These are phyloP conservation scores for Notamacropus eugenii DNA, from an alignment of 2,797 vertebrate genomes.

Conservation along the genomic window DNA sequence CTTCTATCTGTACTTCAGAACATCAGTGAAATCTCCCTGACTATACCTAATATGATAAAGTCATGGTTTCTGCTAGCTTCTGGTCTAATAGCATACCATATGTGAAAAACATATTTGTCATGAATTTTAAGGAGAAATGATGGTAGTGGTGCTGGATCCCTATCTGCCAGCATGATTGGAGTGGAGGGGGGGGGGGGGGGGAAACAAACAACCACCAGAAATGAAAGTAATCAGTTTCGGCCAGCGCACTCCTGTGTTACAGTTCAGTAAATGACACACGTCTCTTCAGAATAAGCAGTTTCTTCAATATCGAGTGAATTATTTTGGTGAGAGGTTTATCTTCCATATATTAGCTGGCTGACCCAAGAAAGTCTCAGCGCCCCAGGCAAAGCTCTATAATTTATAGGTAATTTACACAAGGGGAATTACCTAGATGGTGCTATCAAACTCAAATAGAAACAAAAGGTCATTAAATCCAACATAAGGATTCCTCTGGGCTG, in stretches of 20 bases:
- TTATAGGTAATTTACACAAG: not conserved
- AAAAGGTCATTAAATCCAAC: not conserved
- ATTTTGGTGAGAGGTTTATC: not conserved
- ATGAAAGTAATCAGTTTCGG: constrained; percentile 20
- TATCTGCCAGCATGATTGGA: not conserved
- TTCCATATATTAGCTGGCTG: not conserved
- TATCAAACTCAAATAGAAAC: not conserved
- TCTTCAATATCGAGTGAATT: not conserved
- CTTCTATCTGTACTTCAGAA: not conserved
- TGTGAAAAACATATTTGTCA: not conserved
- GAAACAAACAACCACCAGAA: not conserved
- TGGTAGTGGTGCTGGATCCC: not conserved
- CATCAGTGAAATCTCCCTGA: constrained; percentile 20
- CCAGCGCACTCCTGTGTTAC: not conserved
- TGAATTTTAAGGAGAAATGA: constrained; percentile 21
- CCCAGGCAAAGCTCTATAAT: not conserved
- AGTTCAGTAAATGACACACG: not conserved
- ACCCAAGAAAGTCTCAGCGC: not conserved
- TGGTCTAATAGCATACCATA: not conserved
- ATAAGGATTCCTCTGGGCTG: not conserved
- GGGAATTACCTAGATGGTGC: not conserved
- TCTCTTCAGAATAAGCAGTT: constrained; percentile 26
- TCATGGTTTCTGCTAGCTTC: not conserved
- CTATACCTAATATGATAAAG: constrained; percentile 23
- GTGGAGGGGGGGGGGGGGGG: not conserved